Evolutionary conservation across 2,888 invertebrate species (phyloP).

Genomic region (Cactoblastis cactorum): DNA sequence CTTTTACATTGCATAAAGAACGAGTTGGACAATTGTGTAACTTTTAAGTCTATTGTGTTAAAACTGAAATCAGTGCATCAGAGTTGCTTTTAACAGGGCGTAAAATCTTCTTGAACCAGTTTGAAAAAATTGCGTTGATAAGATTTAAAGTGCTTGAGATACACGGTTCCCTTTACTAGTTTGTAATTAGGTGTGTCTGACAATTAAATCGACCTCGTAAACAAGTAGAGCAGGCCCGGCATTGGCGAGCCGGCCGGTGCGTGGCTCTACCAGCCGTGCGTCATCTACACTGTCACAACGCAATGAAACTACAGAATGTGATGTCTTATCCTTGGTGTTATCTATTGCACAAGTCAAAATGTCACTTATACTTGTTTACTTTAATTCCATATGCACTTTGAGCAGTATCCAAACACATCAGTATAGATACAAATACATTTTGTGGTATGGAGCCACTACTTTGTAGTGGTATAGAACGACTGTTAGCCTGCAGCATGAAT

Average conservation of each 20-base stretch:
- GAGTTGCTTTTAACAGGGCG: neutral
- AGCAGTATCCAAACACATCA: no score
- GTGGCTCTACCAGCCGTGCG: slow-evolving; percentile 26
- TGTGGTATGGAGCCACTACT: no score
- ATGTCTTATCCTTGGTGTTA: no score
- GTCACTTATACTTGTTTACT: no score
- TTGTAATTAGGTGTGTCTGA: slow-evolving; percentile 4
- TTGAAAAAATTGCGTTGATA: neutral
- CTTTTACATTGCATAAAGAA: neutral
- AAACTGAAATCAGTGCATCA: neutral
- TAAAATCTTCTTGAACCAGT: neutral
- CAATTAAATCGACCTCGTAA: slow-evolving; percentile 14
- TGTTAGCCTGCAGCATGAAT: no score
- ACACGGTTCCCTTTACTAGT: slow-evolving; percentile 7
- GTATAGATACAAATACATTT: no score
- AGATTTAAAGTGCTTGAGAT: neutral
- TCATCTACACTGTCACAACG: slow-evolving; percentile 17
- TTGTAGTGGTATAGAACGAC: no score
- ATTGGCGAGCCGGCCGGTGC: slow-evolving; percentile 19
- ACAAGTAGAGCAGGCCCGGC: slow-evolving; percentile 20
- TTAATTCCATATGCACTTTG: no score
- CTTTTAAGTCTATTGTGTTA: neutral
- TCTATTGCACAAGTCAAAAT: no score
- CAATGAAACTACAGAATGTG: neutral
- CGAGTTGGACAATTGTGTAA: neutral